Evolutionary conservation across 2,113 vertebrate species (phyloP).

Genomic region (Orientallactaga bullata): DNA sequence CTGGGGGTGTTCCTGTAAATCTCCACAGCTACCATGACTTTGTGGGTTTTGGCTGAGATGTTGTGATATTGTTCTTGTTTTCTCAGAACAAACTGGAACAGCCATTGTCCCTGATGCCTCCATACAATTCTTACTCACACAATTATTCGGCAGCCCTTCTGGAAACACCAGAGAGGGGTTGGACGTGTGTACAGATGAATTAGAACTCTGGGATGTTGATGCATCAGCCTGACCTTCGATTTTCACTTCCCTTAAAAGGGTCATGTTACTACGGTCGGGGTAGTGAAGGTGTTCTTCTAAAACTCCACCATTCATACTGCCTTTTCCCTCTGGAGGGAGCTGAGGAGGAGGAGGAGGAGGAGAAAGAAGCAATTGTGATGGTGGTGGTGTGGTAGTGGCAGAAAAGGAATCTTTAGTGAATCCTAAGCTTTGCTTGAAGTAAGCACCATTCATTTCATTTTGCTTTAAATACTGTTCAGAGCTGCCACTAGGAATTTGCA

Average conservation of each 20-base stretch:
- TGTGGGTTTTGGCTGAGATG: constrained; percentile 73
- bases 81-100: constrained; percentile 72
- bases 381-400: constrained; percentile 64
- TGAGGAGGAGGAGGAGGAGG: constrained; percentile 30
- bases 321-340: constrained; percentile 82
- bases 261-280: constrained; percentile 78
- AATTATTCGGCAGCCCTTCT: constrained; percentile 73
- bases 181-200: constrained; percentile 57
- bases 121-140: constrained; percentile 60
- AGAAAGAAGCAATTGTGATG: constrained; percentile 57
- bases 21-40: constrained; percentile 38
- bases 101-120: constrained; percentile 36
- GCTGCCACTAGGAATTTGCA: constrained; percentile 86
- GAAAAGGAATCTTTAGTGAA: constrained; percentile 89
- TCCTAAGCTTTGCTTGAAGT: constrained; percentile 87
- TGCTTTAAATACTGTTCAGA: constrained; percentile 86
- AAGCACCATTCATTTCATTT: constrained; percentile 87
- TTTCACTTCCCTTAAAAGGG: constrained; percentile 84
- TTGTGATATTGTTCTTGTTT: constrained; percentile 71
- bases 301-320: constrained; percentile 76
- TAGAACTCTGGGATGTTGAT: constrained; percentile 71
- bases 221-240: constrained; percentile 78
- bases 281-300: constrained; percentile 83
- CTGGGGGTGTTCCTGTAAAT: constrained; percentile 80
- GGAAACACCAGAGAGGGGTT: constrained; percentile 77